Conservation (phyloP, 2,888 invertebrate species). For the Aporophyla nigra region DNA sequence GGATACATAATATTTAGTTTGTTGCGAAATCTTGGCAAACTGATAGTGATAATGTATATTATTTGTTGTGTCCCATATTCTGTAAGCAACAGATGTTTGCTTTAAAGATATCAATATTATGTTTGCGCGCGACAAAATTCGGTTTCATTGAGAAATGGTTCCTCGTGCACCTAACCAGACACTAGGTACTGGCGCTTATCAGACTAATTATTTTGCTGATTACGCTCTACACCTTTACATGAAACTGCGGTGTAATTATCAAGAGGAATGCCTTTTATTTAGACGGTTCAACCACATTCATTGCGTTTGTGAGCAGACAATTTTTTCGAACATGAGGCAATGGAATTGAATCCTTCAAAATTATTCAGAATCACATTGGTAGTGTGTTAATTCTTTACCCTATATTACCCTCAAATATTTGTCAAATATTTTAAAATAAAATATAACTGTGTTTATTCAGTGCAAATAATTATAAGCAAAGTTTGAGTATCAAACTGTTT, state of each 20-base stretch:
- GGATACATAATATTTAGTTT: constrained; percentile 60
- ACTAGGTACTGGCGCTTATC: not conserved
- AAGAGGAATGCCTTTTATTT: too few species aligned
- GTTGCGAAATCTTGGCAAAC: constrained; percentile 65
- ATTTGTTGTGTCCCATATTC: constrained; percentile 59
- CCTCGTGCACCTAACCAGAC: too few species aligned
- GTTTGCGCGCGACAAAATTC: constrained; percentile 7
- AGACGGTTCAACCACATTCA: too few species aligned
- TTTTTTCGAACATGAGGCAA: too few species aligned
- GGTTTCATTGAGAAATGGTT: not conserved
- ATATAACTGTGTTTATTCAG: constrained; percentile 1
- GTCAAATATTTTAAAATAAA: too few species aligned
- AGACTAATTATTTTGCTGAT: not conserved
- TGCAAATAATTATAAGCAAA: not conserved
- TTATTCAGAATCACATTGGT: too few species aligned
- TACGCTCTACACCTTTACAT: not conserved
- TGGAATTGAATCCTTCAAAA: too few species aligned
- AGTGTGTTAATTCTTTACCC: not conserved
- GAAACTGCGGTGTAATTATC: not conserved
- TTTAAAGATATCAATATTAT: constrained; percentile 46
- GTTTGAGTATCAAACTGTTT: not conserved
- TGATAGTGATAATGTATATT: constrained; percentile 65
- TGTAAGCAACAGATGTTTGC: constrained; percentile 51
- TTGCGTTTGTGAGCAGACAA: too few species aligned
- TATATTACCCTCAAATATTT: not conserved